phyloP scores from a whole-genome alignment of 2,888 invertebrate species.

The Orchesella flavescens region DNA sequence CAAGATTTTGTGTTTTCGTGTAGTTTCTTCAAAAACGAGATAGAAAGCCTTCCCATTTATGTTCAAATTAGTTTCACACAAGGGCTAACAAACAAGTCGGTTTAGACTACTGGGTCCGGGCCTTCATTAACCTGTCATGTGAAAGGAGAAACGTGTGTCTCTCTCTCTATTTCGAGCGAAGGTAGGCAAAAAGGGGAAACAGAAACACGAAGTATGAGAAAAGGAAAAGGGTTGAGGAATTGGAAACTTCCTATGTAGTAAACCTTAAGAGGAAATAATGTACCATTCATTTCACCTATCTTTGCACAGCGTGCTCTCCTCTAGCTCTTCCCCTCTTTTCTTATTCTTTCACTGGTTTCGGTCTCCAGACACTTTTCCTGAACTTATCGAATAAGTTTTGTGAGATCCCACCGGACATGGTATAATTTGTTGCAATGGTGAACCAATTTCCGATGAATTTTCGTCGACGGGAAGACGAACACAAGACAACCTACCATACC shows the following conservation, averaged over 20 bases:
- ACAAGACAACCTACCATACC: neutral
- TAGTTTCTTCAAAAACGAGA: neutral
- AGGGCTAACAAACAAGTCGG: neutral
- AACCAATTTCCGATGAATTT: slow-evolving; percentile 60
- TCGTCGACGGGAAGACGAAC: neutral
- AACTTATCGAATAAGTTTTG: slow-evolving; percentile 61
- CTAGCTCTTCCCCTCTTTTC: neutral
- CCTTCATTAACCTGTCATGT: slow-evolving; percentile 29
- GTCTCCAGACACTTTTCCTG: neutral
- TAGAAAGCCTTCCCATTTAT: slow-evolving; percentile 11
- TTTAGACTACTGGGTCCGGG: neutral
- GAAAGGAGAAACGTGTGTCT: neutral
- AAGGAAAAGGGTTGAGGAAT: slow-evolving; percentile 31
- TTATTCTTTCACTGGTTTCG: neutral
- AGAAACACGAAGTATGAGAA: neutral
- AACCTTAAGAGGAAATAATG: slow-evolving; percentile 12
- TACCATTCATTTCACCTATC: slow-evolving; percentile 14
- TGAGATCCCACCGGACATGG: slow-evolving; percentile 59
- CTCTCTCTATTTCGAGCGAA: too few relatives aligned
- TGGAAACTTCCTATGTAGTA: slow-evolving; percentile 27
- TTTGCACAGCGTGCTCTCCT: neutral
- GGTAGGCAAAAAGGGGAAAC: neutral
- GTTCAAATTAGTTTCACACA: slow-evolving; percentile 38
- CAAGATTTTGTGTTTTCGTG: neutral
- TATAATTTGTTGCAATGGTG: slow-evolving; percentile 61